These are phyloP conservation scores for Enteromius mattozi DNA, from an alignment of 2,797 vertebrate species.

Conservation along the genomic window DNA sequence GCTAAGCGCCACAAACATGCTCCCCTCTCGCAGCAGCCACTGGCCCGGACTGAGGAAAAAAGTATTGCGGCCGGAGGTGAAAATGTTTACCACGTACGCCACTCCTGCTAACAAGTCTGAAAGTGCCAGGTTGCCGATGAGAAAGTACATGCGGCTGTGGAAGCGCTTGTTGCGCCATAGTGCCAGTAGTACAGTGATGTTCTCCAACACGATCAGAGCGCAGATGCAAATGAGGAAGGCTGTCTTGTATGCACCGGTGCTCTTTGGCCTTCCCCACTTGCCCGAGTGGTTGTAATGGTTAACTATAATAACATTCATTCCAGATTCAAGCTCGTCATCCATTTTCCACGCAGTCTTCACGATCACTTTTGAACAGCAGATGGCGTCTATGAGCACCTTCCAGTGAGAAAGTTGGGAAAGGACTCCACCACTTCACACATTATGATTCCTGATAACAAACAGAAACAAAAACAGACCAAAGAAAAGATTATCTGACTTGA, in stretches of 20 bases:
- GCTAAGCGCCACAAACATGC: conserved; percentile 83
- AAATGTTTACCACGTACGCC: conserved; percentile 82
- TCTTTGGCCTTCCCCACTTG: conserved; percentile 74
- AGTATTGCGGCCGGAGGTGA: conserved; percentile 78
- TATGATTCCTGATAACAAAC: conserved; percentile 10
- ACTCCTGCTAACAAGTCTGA: conserved; percentile 82
- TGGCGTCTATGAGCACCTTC: conserved; percentile 66
- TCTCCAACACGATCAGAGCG: conserved; percentile 80
- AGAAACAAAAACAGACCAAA: background rate
- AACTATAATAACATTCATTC: conserved; percentile 76
- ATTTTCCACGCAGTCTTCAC: conserved; percentile 61
- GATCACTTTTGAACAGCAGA: conserved; percentile 71
- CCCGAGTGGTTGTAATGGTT: conserved; percentile 80
- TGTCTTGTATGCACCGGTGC: conserved; percentile 67
- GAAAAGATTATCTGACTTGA: background rate
- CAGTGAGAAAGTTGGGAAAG: background rate
- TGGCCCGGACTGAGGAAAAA: conserved; percentile 75
- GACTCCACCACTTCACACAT: conserved; percentile 26
- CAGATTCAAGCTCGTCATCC: conserved; percentile 66
- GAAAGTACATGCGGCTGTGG: conserved; percentile 83
- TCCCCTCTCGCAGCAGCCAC: conserved; percentile 82
- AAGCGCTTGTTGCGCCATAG: conserved; percentile 82
- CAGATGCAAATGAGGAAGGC: conserved; percentile 77
- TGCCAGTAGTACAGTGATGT: conserved; percentile 78
- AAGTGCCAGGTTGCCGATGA: conserved; percentile 82